A percentile compares a stretch with the other conserved stretches of the same genome.
Evolutionary conservation across 2,113 vertebrate species (phyloP).

Genomic region (Trachemys scripta): DNA sequence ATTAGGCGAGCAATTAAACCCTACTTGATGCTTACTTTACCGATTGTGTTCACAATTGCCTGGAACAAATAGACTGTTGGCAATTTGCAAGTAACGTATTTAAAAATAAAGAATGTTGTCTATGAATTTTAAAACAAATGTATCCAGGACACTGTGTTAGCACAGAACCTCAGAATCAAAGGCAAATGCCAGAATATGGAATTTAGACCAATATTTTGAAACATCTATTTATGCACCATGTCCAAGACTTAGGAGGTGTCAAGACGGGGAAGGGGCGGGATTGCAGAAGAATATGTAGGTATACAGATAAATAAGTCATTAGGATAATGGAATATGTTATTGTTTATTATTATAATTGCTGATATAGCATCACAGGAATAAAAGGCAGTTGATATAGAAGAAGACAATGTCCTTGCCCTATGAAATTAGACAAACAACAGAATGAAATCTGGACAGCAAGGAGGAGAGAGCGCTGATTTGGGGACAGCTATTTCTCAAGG

Average conservation of each 20-base stretch:
- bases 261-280: neutral
- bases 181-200: neutral
- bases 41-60: neutral
- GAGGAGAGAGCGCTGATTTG: neutral
- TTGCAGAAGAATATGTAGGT: neutral
- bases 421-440: neutral
- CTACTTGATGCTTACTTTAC: neutral
- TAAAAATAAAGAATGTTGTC: neutral
- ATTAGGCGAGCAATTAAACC: neutral
- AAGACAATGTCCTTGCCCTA: neutral
- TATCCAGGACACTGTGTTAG: neutral
- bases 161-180: neutral
- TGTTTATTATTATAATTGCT: neutral
- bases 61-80: conserved; percentile 21
- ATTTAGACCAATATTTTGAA: neutral
- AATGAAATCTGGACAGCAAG: neutral
- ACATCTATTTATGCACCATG: neutral
- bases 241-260: too few species aligned
- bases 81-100: neutral
- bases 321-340: neutral
- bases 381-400: neutral
- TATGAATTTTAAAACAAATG: neutral
- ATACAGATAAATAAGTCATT: neutral
- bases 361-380: neutral
- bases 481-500: neutral